Percentiles rank a stretch among this genome's conserved stretches.
phyloP scores from a whole-genome alignment of 2,888 invertebrate species.

The Malacosoma neustria region DNA sequence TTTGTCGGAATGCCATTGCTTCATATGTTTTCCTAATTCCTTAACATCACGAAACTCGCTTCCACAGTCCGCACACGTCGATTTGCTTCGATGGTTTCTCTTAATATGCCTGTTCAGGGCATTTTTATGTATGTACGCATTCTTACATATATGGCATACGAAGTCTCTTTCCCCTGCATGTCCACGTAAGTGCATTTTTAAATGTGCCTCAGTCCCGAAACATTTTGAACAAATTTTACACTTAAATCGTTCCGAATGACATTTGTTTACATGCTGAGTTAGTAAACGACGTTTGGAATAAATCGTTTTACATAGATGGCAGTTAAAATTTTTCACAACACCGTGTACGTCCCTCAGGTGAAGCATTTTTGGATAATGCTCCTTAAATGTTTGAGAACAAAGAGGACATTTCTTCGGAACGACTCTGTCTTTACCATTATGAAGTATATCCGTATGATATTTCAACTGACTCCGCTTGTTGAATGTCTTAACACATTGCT shows the following conservation, averaged over 20 bases:
- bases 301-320: constrained; percentile 28
- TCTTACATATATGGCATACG: constrained; percentile 49
- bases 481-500: constrained; percentile 45
- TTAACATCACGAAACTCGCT: too few relatives aligned
- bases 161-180: constrained; percentile 55
- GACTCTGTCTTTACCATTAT: constrained; percentile 27
- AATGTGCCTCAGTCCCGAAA: constrained; percentile 52
- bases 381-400: constrained; percentile 34
- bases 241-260: constrained; percentile 54
- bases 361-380: constrained; percentile 35
- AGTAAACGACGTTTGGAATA: constrained; percentile 30
- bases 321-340: constrained; percentile 25
- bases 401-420: constrained; percentile 31
- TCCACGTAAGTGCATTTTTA: constrained; percentile 52
- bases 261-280: constrained; percentile 35
- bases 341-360: constrained; percentile 39
- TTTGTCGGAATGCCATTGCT: too few relatives aligned
- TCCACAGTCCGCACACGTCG: too few relatives aligned
- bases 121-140: constrained; percentile 50
- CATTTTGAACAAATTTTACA: constrained; percentile 58
- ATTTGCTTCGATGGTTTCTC: too few relatives aligned
- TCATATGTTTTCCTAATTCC: too few relatives aligned
- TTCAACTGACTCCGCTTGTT: constrained; percentile 50
- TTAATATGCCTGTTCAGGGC: constrained; percentile 55
- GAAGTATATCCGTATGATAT: constrained; percentile 50